phyloP scores from a whole-genome alignment of 2,113 vertebrate species.

The Caretta caretta region DNA sequence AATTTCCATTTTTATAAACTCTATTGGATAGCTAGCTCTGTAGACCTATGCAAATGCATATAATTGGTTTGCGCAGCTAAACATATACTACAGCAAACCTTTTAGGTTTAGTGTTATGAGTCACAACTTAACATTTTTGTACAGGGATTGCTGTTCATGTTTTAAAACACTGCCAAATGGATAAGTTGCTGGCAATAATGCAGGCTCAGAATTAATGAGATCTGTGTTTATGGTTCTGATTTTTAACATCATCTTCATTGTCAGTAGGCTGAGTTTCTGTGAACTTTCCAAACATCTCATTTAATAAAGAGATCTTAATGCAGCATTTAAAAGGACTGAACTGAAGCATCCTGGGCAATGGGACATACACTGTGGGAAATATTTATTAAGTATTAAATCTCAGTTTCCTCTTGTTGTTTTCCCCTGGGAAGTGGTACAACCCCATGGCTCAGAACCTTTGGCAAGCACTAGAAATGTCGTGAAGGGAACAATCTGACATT shows the following conservation, averaged over 20 bases:
- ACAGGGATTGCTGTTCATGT: neutral
- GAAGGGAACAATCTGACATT: neutral
- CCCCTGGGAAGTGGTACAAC: neutral
- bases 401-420: neutral
- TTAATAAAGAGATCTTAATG: neutral
- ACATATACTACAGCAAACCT: neutral
- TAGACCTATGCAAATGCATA: neutral
- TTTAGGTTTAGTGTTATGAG: neutral
- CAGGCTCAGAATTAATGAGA: neutral
- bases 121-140: neutral
- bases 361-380: neutral
- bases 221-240: neutral
- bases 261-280: neutral
- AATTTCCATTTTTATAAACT: neutral
- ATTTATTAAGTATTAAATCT: neutral
- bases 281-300: neutral
- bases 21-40: neutral
- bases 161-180: neutral
- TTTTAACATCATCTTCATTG: neutral
- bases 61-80: neutral
- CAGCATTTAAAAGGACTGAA: neutral
- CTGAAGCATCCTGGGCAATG: neutral
- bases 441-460: neutral
- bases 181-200: neutral
- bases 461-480: neutral